phyloP scores from a whole-genome alignment of 2,888 invertebrate genomes.

The Pterostichus madidus region DNA sequence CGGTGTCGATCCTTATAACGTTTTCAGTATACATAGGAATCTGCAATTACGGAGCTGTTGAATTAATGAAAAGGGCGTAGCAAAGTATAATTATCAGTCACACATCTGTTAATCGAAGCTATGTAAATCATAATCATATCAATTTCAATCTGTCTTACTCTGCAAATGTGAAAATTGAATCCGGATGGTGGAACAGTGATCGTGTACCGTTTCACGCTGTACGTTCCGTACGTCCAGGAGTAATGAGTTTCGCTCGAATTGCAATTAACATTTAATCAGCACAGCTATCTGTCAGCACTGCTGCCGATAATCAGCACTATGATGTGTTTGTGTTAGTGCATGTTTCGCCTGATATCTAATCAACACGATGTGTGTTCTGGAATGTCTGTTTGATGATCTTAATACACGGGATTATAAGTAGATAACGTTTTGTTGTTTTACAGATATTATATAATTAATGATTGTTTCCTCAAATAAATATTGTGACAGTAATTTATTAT shows the following conservation, averaged over 20 bases:
- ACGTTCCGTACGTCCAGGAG: background rate
- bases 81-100: background rate
- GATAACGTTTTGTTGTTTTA: constrained; percentile 35
- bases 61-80: too few relatives aligned
- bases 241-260: constrained; percentile 55
- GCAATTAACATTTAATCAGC: constrained; percentile 64
- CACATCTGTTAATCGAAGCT: background rate
- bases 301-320: constrained; percentile 55
- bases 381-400: constrained; percentile 41
- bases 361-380: constrained; percentile 37
- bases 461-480: constrained; percentile 3
- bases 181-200: background rate
- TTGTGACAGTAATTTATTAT: too few relatives aligned
- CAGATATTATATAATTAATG: background rate
- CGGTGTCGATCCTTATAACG: too few relatives aligned
- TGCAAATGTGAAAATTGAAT: constrained; percentile 36
- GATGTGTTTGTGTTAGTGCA: background rate
- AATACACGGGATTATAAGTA: constrained; percentile 22
- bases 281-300: constrained; percentile 49
- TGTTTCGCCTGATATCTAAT: constrained; percentile 20
- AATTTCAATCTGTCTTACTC: constrained; percentile 15
- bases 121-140: constrained; percentile 19
- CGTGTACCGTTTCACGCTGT: background rate
- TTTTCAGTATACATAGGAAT: too few relatives aligned
- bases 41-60: too few relatives aligned